Evolutionary conservation across 2,113 vertebrate species (phyloP).

Genomic region (Fulica atra): DNA sequence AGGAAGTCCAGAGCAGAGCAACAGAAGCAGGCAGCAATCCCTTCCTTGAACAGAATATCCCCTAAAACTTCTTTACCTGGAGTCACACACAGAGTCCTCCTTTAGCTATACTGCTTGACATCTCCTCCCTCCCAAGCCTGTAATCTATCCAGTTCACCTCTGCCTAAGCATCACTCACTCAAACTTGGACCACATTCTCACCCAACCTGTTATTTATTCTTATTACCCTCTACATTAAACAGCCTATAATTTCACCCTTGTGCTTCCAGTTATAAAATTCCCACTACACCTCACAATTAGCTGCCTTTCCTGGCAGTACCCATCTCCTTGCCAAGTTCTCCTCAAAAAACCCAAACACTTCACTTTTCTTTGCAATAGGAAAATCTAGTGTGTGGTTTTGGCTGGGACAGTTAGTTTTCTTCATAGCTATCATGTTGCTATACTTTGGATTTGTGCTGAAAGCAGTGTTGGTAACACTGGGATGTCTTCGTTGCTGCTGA

Average conservation of each 20-base stretch:
- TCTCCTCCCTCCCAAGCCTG: neutral
- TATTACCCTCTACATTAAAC: neutral
- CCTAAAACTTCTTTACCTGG: neutral
- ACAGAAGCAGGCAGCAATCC: neutral
- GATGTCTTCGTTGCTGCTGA: too few species aligned
- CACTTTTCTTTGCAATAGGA: neutral
- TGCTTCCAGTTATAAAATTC: neutral
- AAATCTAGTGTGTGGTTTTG: neutral
- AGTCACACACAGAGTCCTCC: neutral
- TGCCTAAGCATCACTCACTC: accelerated
- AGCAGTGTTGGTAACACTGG: too few species aligned
- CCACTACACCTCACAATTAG: neutral
- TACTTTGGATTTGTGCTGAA: neutral
- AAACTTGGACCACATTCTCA: neutral
- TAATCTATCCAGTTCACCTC: neutral
- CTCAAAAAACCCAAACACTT: neutral
- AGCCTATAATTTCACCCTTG: neutral
- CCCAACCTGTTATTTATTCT: neutral
- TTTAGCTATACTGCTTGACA: neutral
- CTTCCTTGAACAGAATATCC: neutral
- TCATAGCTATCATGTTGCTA: neutral
- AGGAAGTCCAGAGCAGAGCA: neutral
- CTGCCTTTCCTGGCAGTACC: neutral
- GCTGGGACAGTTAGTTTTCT: neutral
- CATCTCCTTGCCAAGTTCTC: neutral